Conservation (phyloP, 2,113 vertebrate species). For the Xiphophorus maculatus region DNA sequence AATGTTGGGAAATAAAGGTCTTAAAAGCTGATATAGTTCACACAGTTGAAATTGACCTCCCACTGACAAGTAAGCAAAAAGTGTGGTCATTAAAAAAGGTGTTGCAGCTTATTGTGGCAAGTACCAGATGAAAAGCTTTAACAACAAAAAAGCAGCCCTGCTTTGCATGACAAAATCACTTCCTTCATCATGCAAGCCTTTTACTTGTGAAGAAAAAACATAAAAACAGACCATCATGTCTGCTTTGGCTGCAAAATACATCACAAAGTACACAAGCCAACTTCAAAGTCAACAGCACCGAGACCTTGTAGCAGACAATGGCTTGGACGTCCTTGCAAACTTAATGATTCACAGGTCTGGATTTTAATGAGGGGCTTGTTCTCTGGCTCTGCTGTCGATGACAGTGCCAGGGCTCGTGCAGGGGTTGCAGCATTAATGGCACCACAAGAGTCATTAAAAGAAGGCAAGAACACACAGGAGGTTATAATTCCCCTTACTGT, state of each 20-base stretch:
- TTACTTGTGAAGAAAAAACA: neutral
- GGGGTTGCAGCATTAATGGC: constrained; percentile 60
- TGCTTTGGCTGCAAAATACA: constrained; percentile 9
- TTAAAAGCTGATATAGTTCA: neutral
- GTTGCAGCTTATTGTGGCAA: neutral
- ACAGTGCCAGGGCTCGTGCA: constrained; percentile 47
- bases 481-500: constrained; percentile 41
- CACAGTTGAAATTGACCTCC: neutral
- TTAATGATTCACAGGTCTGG: constrained; percentile 66
- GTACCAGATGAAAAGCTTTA: neutral
- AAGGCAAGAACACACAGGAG: constrained; percentile 48
- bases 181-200: neutral
- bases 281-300: constrained; percentile 18
- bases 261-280: neutral
- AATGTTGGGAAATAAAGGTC: neutral
- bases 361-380: constrained; percentile 74
- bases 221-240: neutral
- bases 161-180: neutral
- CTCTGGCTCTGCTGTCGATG: constrained; percentile 50
- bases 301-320: constrained; percentile 35
- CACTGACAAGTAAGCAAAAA: neutral
- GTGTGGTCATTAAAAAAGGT: neutral
- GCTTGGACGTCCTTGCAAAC: constrained; percentile 58
- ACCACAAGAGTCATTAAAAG: constrained; percentile 62
- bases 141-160: neutral